Evolutionary conservation across 2,113 vertebrate species (phyloP).

Genomic region (Helogale parvula): DNA sequence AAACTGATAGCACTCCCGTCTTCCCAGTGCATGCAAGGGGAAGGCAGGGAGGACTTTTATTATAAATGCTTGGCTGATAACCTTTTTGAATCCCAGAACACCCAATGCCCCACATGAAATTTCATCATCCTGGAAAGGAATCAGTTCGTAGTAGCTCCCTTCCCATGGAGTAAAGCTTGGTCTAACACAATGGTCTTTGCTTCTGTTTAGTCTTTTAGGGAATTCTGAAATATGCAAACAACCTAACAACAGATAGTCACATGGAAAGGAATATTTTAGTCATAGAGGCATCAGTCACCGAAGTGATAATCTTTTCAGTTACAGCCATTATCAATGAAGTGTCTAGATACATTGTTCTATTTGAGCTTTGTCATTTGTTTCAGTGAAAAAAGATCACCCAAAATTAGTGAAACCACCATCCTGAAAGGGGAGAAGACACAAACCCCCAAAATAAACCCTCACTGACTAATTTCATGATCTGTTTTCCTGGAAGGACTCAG

Average conservation of each 20-base stretch:
- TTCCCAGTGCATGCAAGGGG: constrained; percentile 77
- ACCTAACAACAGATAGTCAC: neutral
- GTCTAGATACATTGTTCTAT: neutral
- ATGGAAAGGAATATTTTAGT: neutral
- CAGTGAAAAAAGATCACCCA: neutral
- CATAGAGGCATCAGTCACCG: neutral
- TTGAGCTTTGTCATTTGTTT: constrained; percentile 22
- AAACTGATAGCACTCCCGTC: constrained; percentile 90
- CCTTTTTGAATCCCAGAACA: constrained; percentile 92
- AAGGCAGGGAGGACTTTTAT: constrained; percentile 84
- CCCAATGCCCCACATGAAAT: constrained; percentile 84
- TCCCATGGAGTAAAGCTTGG: constrained; percentile 76
- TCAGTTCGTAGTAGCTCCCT: constrained; percentile 77
- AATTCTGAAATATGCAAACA: constrained; percentile 31
- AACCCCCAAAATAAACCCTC: neutral
- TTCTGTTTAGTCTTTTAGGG: constrained; percentile 11
- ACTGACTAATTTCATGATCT: neutral
- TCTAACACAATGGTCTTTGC: neutral
- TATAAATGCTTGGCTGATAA: constrained; percentile 92
- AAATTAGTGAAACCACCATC: neutral
- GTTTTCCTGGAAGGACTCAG: neutral
- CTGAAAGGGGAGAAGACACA: neutral
- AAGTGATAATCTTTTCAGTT: neutral
- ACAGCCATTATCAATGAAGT: neutral
- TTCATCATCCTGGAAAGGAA: constrained; percentile 85